Conservation (phyloP, 2,888 invertebrate genomes). For the Apotomis turbidana region DNA sequence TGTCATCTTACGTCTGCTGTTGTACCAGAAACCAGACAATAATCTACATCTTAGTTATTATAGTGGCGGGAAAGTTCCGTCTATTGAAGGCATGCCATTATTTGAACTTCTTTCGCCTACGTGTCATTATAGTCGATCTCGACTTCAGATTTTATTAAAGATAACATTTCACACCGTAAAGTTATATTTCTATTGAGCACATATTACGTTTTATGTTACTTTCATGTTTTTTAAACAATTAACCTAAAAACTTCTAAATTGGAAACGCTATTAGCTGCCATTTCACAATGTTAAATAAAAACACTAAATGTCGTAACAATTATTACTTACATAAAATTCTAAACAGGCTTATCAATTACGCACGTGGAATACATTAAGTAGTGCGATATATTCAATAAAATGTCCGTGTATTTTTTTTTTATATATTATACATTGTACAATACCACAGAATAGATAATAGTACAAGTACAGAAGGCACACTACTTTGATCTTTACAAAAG, state of each 20-base stretch:
- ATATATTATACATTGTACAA: too few relatives aligned
- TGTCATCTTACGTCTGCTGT: neutral
- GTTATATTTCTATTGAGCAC: neutral
- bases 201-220: neutral
- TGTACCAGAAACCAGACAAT: neutral
- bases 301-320: constrained; percentile 22
- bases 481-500: too few relatives aligned
- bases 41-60: constrained; percentile 4
- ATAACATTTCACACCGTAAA: neutral
- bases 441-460: too few relatives aligned
- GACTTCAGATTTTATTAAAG: neutral
- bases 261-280: constrained; percentile 21
- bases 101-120: neutral
- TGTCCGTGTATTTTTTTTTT: too few relatives aligned
- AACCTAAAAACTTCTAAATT: constrained; percentile 28
- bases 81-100: neutral
- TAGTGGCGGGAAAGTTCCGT: constrained; percentile 13
- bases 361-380: neutral
- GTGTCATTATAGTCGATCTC: neutral
- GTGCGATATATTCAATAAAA: neutral
- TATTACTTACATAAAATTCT: constrained; percentile 15
- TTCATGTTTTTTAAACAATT: constrained; percentile 7
- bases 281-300: constrained; percentile 29
- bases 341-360: constrained; percentile 4
- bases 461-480: too few relatives aligned